Conservation (phyloP, 1,140 invertebrate genomes). For the Protaetia brevitarsis region DNA sequence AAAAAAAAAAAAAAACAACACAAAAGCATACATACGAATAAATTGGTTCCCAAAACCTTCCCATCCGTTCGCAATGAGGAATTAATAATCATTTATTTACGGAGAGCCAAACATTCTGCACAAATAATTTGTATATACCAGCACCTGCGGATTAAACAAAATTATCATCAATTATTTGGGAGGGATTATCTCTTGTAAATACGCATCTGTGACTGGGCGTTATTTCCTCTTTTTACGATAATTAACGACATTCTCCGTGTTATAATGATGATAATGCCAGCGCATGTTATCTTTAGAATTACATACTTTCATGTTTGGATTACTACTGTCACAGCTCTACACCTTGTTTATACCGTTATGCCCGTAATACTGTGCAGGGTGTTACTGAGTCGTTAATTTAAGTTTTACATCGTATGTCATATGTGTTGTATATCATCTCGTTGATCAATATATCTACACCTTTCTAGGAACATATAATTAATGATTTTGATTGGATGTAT, state of each 20-base stretch:
- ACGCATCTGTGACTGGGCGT: background rate
- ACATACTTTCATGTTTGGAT: background rate
- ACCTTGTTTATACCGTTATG: background rate
- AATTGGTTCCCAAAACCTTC: constrained; percentile 6
- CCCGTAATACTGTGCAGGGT: background rate
- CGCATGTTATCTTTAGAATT: background rate
- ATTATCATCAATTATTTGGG: constrained; percentile 9
- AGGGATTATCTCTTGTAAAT: constrained; percentile 8
- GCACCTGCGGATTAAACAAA: constrained; percentile 3
- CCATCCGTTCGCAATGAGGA: background rate
- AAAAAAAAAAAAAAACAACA: background rate
- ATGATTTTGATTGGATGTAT: too few species aligned
- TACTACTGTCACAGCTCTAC: too few species aligned
- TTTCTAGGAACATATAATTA: too few species aligned
- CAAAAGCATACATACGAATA: background rate
- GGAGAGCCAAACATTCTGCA: background rate
- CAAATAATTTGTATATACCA: background rate
- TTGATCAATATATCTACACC: too few species aligned
- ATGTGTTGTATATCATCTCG: background rate
- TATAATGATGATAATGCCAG: background rate
- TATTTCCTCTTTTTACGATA: background rate
- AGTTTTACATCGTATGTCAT: background rate
- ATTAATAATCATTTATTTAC: constrained; percentile 11
- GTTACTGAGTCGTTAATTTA: background rate
- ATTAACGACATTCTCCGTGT: constrained; percentile 1